Base-by-base conservation (phyloP, 1,140 invertebrate genomes). In the Hylaeus volcanicus region DNA sequence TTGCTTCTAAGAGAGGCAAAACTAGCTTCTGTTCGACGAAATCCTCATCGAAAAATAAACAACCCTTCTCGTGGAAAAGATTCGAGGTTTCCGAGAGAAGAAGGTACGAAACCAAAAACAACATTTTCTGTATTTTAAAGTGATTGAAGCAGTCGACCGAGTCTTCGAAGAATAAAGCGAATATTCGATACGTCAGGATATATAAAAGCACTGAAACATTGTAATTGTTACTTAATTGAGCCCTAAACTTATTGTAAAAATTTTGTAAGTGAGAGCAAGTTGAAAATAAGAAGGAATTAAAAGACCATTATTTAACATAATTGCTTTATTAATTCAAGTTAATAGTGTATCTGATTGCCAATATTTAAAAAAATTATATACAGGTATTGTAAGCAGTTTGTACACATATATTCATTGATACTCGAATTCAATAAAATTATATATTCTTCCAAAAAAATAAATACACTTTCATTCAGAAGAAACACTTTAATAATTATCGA, bases 121-220 rank as follows among this genome's bases (percentile, higher is more conserved):
- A 45, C 5, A 68, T 45, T 55, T 12, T 78, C 14, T 15, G 65
- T 3, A 73, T 12, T 66, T 78, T 82, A 8, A 82, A 79, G 3
- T 65, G 39, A 45, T 37, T 15, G n/a, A 82, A 78, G 6, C 61
- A 82, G 1, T 82, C 74, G 3, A 78, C 43, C 15, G 80, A 72
- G 3, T 78, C 58, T 14, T 78, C 66, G 48, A 78, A 66, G 12
- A 43, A 65, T 41, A 78, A 15, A n/a, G 1, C 61, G 12, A 41
- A 66, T n/a, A 78, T 14, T 78, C 63, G 63, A 45, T 78, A 82
- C 11, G 75, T 55, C 3, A 82, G 45, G 9, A 78, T 14, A 60
- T 82, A 82, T 0, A 78, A 15, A 0, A 82, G 5, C 5, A 72
- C 80, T 82, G 66, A 41, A 82, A 79, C 6, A 3, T 8, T 9